phyloP scores from a whole-genome alignment of 2,888 invertebrate genomes.

The Aethes cnicana region DNA sequence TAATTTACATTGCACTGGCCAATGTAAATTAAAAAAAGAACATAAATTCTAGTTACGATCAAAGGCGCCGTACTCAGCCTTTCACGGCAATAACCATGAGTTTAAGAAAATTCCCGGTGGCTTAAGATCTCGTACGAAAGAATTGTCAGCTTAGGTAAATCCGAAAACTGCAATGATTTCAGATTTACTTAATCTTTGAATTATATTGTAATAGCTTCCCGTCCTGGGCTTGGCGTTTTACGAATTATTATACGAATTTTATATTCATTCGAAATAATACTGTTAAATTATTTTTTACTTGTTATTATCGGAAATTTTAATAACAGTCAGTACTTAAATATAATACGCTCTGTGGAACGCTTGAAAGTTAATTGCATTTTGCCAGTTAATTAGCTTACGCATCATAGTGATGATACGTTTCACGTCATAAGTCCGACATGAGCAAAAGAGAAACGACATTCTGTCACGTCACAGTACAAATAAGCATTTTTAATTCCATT shows the following conservation, averaged over 20 bases:
- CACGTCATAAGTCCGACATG: constrained; percentile 1
- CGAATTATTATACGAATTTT: constrained; percentile 2
- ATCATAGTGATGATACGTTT: background rate
- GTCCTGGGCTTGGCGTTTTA: constrained; percentile 1
- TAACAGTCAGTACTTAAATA: background rate
- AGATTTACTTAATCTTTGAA: constrained; percentile 27
- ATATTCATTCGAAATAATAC: too few relatives aligned
- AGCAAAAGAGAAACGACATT: constrained; percentile 1
- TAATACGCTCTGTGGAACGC: constrained; percentile 4
- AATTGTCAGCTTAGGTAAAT: constrained; percentile 17
- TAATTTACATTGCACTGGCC: too few relatives aligned
- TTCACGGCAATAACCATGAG: constrained; percentile 17
- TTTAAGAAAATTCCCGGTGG: constrained; percentile 13
- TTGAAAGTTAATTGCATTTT: constrained; percentile 2
- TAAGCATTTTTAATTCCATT: constrained; percentile 18
- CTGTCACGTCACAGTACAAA: background rate
- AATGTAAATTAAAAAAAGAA: too few relatives aligned
- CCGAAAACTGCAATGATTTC: constrained; percentile 16
- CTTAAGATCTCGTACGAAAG: constrained; percentile 24
- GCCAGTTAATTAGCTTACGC: constrained; percentile 6
- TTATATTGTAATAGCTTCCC: constrained; percentile 17
- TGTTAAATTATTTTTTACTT: background rate
- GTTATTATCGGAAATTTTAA: background rate
- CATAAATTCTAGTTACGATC: too few relatives aligned
- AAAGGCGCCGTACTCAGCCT: constrained; percentile 12